Evolutionary conservation across 1,140 invertebrate species (phyloP), one percentile per base, ranked within the genome.

Genomic region (Trichonephila inaurata): DNA sequence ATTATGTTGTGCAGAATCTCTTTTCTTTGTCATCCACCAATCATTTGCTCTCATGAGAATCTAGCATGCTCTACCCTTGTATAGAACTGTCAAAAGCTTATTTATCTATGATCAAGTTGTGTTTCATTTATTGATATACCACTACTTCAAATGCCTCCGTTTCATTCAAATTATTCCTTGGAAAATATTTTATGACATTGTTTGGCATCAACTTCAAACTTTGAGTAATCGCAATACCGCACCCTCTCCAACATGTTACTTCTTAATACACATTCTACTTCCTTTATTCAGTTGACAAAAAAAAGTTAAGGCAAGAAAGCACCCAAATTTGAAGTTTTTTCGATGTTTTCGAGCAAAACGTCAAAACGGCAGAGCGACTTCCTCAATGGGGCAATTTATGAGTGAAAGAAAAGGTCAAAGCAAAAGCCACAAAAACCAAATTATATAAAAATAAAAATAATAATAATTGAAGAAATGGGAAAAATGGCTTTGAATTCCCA

Each of bases 331-430:
- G 88, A 72, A 16, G 66, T 89, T n/a, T 89, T 89, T 61, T 66
- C 64, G 12, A 24, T 69, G 88, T 89, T 89, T 89, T 89, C 24
- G 88, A 44, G 12, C 60, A 89, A 91, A 91, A 91, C 61, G 72
- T 81, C 72, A 72, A 91, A 85, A 91, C 18, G 12, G 33, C 24
- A 16, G 33, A 69, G 62, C 28, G 21, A 81, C 89, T 81, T 82
- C 89, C 77, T 91, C 89, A 81, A 82, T 91, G 51, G 40, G 83
- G 89, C 60, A 82, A 82, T 91, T 91, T 82, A 40, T 10, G 72
- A 82, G 4, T 91, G 77, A 91, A 91, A 91, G 89, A 91, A 91
- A 91, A 91, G 89, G 89, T 91, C 72, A 82, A 51, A 58, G 24
- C 12, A 85, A 33, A 62, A 82, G 58, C 44, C 69, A 60, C 51